Percentiles rank a stretch among this genome's conserved stretches.
Conservation (phyloP, 2,113 vertebrate species). For the Anser brachyrhynchus region DNA sequence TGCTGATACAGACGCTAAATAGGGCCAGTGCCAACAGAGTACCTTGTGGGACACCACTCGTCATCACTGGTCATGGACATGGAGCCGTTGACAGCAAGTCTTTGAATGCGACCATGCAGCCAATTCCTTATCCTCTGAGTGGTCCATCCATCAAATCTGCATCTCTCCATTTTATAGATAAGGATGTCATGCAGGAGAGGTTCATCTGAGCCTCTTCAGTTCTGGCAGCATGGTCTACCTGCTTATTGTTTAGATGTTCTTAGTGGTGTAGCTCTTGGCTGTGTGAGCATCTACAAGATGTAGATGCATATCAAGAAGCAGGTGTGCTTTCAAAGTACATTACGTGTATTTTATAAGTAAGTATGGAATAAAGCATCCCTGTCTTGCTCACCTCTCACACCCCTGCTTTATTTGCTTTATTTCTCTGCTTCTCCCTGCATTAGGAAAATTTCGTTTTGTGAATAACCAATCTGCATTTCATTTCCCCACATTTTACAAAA, state of each 20-base stretch:
- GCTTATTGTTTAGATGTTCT: neutral
- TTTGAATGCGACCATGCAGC: neutral
- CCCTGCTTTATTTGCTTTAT: neutral
- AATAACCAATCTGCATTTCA: neutral
- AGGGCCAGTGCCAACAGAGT: neutral
- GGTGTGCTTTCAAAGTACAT: neutral
- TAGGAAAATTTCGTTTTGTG: neutral
- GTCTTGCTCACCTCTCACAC: neutral
- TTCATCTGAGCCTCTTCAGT: neutral
- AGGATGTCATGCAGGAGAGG: neutral
- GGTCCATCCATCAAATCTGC: neutral
- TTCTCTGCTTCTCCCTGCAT: neutral
- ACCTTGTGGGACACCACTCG: neutral
- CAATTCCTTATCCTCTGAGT: neutral
- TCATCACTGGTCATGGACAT: neutral
- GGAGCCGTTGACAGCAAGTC: neutral
- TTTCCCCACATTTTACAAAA: neutral
- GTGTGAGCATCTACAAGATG: neutral
- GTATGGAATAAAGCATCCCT: neutral
- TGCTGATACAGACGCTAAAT: neutral
- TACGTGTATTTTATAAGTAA: neutral
- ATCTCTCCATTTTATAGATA: neutral
- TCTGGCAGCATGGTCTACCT: neutral
- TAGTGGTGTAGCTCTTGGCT: neutral
- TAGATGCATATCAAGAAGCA: neutral